These are phyloP conservation scores for Limulus polyphemus DNA, from an alignment of 2,888 invertebrate species.

Conservation along the genomic window DNA sequence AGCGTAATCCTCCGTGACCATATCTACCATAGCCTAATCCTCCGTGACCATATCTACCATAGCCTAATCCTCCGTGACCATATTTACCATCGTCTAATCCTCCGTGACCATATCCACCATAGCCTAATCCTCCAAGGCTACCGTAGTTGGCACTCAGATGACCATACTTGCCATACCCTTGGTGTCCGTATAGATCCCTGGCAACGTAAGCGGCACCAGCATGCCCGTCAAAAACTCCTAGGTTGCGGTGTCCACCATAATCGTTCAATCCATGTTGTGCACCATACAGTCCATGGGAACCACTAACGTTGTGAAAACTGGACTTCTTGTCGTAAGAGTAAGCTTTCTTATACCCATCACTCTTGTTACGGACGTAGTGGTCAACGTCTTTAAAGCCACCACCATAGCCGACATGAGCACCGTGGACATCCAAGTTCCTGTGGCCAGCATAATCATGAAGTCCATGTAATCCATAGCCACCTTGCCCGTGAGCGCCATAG, in stretches of 20 bases:
- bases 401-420: constrained; percentile 10
- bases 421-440: constrained; percentile 11
- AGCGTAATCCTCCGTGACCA: too few species aligned
- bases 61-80: too few species aligned
- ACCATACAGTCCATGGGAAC: neutral
- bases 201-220: constrained; percentile 3
- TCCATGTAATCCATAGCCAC: constrained; percentile 1
- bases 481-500: constrained; percentile 5
- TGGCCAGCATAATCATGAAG: constrained; percentile 14
- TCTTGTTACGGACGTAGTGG: constrained; percentile 15
- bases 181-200: too few species aligned
- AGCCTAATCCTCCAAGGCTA: constrained; percentile 2
- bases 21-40: too few species aligned
- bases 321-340: constrained; percentile 13
- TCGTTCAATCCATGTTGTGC: neutral
- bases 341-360: constrained; percentile 17
- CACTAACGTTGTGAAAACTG: neutral
- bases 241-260: constrained; percentile 4
- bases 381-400: constrained; percentile 12
- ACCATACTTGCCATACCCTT: constrained; percentile 8
- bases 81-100: too few species aligned
- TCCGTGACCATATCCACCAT: constrained; percentile 1
- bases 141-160: constrained; percentile 9
- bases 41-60: constrained; percentile 1
- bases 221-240: constrained; percentile 8